Base-by-base conservation (phyloP, 2,113 vertebrate species). In the Ailurus styani region DNA sequence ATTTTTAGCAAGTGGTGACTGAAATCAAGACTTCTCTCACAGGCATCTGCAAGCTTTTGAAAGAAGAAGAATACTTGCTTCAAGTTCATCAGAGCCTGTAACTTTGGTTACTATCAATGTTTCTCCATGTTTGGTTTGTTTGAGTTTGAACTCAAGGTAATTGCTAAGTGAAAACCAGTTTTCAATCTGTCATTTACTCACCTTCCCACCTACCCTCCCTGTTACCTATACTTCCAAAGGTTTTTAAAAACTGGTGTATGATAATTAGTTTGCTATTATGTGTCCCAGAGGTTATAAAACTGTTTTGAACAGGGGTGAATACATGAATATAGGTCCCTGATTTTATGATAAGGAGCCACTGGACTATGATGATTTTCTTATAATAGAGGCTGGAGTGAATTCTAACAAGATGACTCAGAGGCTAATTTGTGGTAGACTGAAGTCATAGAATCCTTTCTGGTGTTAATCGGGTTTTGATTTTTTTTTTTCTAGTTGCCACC, bases 1-100 rank as follows among this genome's bases (percentile, higher is more conserved):
- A 83, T 91, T 88, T 82, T 78, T 60, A 52, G 91, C 91, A 97
- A 97, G 98, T 42, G 84, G 97, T 40, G 84, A 47, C 84, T 94
- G 77, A 95, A 17, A 73, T 96, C 40, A 89, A 17, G 64, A 86
- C 25, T 50, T 68, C 55, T 68, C 55, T 82, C 57, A 8, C 13
- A 68, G 40, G 70, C 42, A 90, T 66, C 12, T 60, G 42, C 18
- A 95, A 79, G 62, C 62, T 93, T 94, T 89, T 50, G 21, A 27
- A 70, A 75, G 70, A 84, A 81, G 42, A 57, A 83, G 91, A 95
- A 60, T 70, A 70, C 37, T 94, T 21, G 8, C 29, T 83, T 91
- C 45, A 60, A 78, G 34, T 89, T 78, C 84, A 60, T 64, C 77
- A 84, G 68, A 83, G 9, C 42, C 66, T 88, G 40, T 45, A 10